A percentile compares a stretch with the other conserved stretches of the same genome.
Evolutionary conservation across 2,888 invertebrate genomes (phyloP).

Genomic region (Harmothoe impar): DNA sequence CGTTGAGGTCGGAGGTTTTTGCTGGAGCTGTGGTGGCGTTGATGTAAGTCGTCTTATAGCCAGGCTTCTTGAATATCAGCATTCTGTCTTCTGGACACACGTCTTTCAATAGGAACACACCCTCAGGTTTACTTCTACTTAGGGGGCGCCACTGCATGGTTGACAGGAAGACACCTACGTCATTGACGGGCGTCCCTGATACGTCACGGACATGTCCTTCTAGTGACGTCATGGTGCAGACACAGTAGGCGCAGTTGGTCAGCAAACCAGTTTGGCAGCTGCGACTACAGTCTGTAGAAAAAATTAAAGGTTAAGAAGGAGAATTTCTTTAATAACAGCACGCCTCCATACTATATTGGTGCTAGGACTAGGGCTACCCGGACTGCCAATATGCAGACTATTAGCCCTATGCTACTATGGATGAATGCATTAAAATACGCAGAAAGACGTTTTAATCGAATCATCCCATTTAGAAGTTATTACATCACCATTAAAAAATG

Average conservation of each 20-base stretch:
- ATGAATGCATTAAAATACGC: too few relatives aligned
- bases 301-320: too few relatives aligned
- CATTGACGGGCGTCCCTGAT: conserved; percentile 23
- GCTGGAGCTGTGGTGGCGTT: not conserved
- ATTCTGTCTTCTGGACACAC: conserved; percentile 11
- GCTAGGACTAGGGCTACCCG: too few relatives aligned
- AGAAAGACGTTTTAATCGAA: too few relatives aligned
- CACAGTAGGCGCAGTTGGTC: conserved; percentile 4
- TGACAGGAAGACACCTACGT: not conserved
- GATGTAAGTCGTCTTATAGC: not conserved
- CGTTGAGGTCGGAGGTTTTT: not conserved
- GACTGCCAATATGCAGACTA: too few relatives aligned
- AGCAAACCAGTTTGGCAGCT: not conserved
- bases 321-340: too few relatives aligned
- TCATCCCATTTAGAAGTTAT: too few relatives aligned
- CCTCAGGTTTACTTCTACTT: not conserved
- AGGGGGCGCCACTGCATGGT: conserved; percentile 16
- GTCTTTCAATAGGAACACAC: not conserved
- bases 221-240: conserved; percentile 22
- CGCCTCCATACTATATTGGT: too few relatives aligned
- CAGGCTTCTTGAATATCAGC: not conserved
- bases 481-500: too few relatives aligned
- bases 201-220: not conserved
- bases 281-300: conserved; percentile 44
- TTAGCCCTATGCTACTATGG: too few relatives aligned